Evolutionary conservation across 2,888 invertebrate species (phyloP).

Genomic region (Petrophora chlorosata): DNA sequence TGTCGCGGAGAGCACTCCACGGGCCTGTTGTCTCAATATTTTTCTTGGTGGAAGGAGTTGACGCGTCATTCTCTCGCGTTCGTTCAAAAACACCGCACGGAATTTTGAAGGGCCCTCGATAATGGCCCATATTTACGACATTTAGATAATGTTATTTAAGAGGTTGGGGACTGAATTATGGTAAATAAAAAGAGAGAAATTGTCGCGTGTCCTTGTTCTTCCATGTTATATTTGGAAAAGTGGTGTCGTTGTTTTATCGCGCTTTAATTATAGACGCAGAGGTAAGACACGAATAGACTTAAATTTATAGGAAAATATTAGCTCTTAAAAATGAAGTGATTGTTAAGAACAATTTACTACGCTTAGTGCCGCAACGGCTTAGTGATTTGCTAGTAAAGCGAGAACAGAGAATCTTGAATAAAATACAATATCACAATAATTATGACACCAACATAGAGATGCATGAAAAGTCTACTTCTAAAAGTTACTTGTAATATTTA

Average conservation of each 20-base stretch:
- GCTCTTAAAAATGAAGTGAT: slow-evolving; percentile 4
- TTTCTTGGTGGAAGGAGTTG: slow-evolving; percentile 78
- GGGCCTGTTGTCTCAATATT: slow-evolving; percentile 81
- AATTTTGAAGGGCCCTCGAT: slow-evolving; percentile 78
- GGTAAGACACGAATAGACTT: not conserved
- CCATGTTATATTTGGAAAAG: slow-evolving; percentile 20
- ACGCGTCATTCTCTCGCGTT: slow-evolving; percentile 75
- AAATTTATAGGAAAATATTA: slow-evolving; percentile 2
- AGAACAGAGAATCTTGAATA: not conserved
- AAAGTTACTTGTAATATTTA: no score
- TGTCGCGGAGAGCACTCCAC: slow-evolving; percentile 77
- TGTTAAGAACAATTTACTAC: not conserved
- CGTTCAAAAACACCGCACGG: slow-evolving; percentile 77
- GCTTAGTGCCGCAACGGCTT: not conserved
- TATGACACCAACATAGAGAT: no score
- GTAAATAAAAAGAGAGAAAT: slow-evolving; percentile 63
- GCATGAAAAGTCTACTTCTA: no score
- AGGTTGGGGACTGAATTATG: slow-evolving; percentile 66
- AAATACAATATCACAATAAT: no score
- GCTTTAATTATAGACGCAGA: not conserved
- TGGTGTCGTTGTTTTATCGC: slow-evolving; percentile 29
- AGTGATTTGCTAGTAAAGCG: not conserved
- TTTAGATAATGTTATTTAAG: slow-evolving; percentile 78
- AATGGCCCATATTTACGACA: slow-evolving; percentile 81
- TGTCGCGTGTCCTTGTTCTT: slow-evolving; percentile 51